These are phyloP conservation scores for Crocodylus rhombifer DNA, from an alignment of 2,797 vertebrate genomes.

Conservation along the genomic window DNA sequence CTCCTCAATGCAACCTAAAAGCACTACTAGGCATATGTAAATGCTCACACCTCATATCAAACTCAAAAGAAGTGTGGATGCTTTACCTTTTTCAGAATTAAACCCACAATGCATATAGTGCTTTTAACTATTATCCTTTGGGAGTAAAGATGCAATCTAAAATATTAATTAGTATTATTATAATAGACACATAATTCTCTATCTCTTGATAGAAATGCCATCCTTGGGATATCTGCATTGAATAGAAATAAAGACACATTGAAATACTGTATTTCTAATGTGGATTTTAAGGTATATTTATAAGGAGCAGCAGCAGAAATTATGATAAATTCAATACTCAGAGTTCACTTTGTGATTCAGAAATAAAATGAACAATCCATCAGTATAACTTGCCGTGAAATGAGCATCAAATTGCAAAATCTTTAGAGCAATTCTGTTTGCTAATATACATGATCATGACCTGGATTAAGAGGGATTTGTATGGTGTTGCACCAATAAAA, in stretches of 20 bases:
- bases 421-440: slow-evolving; percentile 51
- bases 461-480: slow-evolving; percentile 67
- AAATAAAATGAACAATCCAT: slow-evolving; percentile 75
- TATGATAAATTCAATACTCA: slow-evolving; percentile 73
- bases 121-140: slow-evolving; percentile 1
- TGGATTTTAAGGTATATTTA: slow-evolving; percentile 69
- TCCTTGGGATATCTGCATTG: slow-evolving; percentile 43
- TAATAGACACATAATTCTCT: slow-evolving; percentile 34
- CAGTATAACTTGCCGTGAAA: slow-evolving; percentile 67
- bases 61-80: slow-evolving; percentile 53
- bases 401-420: slow-evolving; percentile 66
- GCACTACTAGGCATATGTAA: not conserved
- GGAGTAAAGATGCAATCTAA: slow-evolving; percentile 5
- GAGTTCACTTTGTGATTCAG: slow-evolving; percentile 67
- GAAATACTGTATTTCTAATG: slow-evolving; percentile 45
- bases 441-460: slow-evolving; percentile 53
- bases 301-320: slow-evolving; percentile 70
- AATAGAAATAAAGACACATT: slow-evolving; percentile 63
- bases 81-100: not conserved
- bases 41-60: slow-evolving; percentile 37
- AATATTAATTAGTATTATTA: not conserved
- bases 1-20: not conserved
- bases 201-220: slow-evolving; percentile 8
- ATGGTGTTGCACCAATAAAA: slow-evolving; percentile 50
- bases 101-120: not conserved